phyloP scores from a whole-genome alignment of 2,113 vertebrate genomes.

The Lycaon pictus region DNA sequence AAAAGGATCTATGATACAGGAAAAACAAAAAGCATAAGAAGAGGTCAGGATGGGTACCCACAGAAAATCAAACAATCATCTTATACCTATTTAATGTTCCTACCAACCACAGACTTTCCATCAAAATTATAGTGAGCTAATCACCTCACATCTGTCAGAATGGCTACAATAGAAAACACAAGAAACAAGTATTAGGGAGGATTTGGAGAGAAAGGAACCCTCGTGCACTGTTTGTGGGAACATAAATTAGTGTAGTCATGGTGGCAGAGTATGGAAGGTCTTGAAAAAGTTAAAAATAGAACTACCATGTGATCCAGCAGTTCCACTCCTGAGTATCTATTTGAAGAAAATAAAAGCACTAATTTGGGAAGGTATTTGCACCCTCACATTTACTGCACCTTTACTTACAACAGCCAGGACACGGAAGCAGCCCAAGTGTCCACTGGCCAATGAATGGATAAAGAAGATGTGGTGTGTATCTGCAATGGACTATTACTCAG shows the following conservation, averaged over 20 bases:
- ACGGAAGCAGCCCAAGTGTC: background rate
- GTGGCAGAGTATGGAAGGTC: background rate
- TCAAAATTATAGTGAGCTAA: background rate
- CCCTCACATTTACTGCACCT: too few species aligned
- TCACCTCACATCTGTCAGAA: background rate
- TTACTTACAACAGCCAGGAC: background rate
- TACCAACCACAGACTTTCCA: background rate
- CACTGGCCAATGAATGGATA: background rate
- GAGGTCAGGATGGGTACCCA: background rate
- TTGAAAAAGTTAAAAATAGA: background rate
- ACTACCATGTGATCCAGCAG: too few species aligned
- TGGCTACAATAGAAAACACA: background rate
- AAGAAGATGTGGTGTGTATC: background rate
- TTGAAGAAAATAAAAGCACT: too few species aligned
- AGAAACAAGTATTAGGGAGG: background rate
- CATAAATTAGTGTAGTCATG: background rate
- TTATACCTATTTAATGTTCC: accelerated
- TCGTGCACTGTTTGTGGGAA: background rate
- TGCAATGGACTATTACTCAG: background rate
- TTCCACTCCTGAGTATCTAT: too few species aligned
- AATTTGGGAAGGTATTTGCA: too few species aligned
- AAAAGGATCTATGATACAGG: background rate
- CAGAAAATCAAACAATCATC: background rate
- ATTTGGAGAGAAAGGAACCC: background rate
- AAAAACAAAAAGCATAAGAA: background rate